These are phyloP conservation scores for Patella caerulea DNA, from an alignment of 2,888 invertebrate genomes.

Conservation along the genomic window DNA sequence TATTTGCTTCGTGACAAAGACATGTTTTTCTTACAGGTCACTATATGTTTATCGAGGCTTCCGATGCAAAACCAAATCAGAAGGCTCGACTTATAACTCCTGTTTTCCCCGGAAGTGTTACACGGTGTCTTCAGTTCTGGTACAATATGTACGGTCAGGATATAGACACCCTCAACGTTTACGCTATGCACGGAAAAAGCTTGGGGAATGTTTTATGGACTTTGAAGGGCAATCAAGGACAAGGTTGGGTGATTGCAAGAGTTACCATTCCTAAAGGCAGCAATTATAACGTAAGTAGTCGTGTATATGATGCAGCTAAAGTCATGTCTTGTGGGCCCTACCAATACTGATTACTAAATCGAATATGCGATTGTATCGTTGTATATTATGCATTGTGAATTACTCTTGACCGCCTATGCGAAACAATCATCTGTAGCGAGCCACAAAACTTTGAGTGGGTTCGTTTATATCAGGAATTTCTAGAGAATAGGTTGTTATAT, in stretches of 20 bases:
- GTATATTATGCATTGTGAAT: too few relatives aligned
- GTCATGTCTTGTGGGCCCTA: conserved; percentile 22
- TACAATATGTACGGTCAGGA: conserved; percentile 63
- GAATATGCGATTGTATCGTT: too few relatives aligned
- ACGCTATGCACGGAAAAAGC: conserved; percentile 26
- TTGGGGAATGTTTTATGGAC: conserved; percentile 37
- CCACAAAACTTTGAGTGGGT: too few relatives aligned
- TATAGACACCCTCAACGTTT: conserved; percentile 49
- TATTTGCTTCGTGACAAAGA: too few relatives aligned
- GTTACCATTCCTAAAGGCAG: conserved; percentile 38
- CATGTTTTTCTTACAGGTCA: conserved; percentile 42
- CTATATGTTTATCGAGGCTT: conserved; percentile 77
- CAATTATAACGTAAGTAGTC: conserved; percentile 30
- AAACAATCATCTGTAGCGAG: too few relatives aligned
- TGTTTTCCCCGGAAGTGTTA: conserved; percentile 31
- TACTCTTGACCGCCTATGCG: too few relatives aligned
- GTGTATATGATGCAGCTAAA: conserved; percentile 57
- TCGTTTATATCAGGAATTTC: too few relatives aligned
- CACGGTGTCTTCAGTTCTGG: conserved; percentile 55
- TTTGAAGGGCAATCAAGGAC: conserved; percentile 44
- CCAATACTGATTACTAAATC: too few relatives aligned
- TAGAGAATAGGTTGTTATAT: too few relatives aligned
- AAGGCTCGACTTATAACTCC: conserved; percentile 53
- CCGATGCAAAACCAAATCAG: conserved; percentile 45
- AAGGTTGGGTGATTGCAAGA: conserved; percentile 49